Base-by-base conservation (phyloP, 2,113 vertebrate species). In the Xenopus borealis region DNA sequence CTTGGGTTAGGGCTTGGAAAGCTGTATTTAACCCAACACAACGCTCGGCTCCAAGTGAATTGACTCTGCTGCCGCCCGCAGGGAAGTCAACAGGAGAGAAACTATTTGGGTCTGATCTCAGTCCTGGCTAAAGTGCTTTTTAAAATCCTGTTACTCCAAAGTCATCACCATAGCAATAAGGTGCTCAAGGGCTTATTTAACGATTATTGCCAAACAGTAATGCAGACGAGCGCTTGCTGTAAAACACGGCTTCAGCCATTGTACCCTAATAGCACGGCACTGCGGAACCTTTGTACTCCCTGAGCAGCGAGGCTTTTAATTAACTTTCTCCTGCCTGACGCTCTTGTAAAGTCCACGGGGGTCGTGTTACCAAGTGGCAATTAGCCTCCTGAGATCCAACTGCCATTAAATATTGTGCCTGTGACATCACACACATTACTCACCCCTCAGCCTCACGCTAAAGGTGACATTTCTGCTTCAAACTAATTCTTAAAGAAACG, bases 91-190 rank as follows among this genome's bases (percentile, higher is more conserved):
- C 53, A 53, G 69, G 47, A 40, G 33, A 40, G 33, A 40, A 40
- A 6, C 33, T 20, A 47, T 63, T 63, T 69, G 47, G 58, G 63
- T 66, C 55, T 64, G 57, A 70, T 69, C 59, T 23, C 58, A 16
- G 30, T 55, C 53, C 40, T 58, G 45, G 66, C 67, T 18, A 53
- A 76, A 76, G 59, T 20, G 74, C 74, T 27, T 69, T 55, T 61
- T 57, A 53, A 45, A 70, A 63, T 27, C 47, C 67, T 46, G 18
- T 27, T 62, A 57, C 47, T 76, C 53, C 74, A 77, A 77, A 70
- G 74, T 77, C 74, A 77, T 77, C 74, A 30, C 74, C 58, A 77
- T 77, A 70, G 74, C 66, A 70, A 70, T 77, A 46, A 70, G 66
- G 57, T 52, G 63, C 74, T 69, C 74, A 57, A 70, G 74, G 74